phyloP scores from a whole-genome alignment of 35 echinoderm and acorn worm species.

The Heliocidaris erythrogramma region DNA sequence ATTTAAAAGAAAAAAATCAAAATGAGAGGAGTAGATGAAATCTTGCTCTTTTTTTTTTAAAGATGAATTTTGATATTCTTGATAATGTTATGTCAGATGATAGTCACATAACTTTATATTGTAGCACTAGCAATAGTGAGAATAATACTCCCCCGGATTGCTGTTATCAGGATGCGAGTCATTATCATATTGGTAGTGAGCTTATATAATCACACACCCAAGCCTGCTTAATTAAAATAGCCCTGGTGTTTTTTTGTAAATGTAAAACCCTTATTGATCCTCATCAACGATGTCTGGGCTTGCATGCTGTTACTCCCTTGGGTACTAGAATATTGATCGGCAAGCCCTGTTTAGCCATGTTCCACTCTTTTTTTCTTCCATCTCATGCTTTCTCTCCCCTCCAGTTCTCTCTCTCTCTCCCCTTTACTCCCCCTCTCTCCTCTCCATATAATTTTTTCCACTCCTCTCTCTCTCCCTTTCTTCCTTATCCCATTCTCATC shows the following conservation, averaged over 20 bases:
- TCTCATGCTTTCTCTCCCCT: neutral
- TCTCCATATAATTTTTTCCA: no score
- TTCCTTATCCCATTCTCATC: neutral
- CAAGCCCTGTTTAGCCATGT: neutral
- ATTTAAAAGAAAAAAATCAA: no score
- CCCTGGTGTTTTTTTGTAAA: neutral
- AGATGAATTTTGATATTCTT: neutral
- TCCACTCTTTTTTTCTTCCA: neutral
- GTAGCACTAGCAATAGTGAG: neutral
- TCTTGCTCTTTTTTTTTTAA: no score
- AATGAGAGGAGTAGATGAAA: no score
- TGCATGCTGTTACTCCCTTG: neutral
- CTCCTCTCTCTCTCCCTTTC: no score
- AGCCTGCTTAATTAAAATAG: neutral
- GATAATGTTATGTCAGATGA: neutral
- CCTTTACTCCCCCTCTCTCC: no score
- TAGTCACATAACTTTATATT: neutral
- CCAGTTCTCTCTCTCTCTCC: neutral
- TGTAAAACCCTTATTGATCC: slow-evolving; percentile 5
- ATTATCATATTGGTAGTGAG: neutral
- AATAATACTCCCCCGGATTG: neutral
- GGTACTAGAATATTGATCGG: neutral
- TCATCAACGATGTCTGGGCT: neutral
- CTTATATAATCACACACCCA: neutral
- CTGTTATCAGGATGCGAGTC: neutral